Percentiles rank a stretch among this genome's conserved stretches.
Evolutionary conservation across 1,140 invertebrate species (phyloP).

Genomic region (Araneus ventricosus): DNA sequence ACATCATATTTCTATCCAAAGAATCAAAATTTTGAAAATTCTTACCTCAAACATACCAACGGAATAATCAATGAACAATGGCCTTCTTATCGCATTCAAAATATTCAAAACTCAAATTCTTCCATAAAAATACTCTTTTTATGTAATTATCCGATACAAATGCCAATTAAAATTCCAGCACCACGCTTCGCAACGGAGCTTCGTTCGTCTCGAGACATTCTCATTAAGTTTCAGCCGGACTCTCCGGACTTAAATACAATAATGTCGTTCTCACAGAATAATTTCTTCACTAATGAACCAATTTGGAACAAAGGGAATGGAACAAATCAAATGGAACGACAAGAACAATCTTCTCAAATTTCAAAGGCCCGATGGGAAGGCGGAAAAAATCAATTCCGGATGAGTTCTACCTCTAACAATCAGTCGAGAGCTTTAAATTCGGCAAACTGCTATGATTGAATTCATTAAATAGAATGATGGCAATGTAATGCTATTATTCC

Average conservation of each 20-base stretch:
- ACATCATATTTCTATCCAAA: no score
- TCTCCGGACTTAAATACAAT: neutral
- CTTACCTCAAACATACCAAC: no score
- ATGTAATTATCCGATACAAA: neutral
- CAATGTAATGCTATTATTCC: neutral
- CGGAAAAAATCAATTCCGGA: neutral
- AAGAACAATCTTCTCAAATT: neutral
- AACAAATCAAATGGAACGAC: neutral
- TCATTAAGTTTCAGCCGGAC: neutral
- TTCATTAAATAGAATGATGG: neutral
- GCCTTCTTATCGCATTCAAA: no score
- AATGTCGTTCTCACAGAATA: neutral
- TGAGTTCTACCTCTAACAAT: neutral
- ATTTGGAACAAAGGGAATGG: neutral
- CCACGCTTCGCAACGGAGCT: neutral
- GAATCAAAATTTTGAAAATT: no score
- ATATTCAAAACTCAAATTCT: no score
- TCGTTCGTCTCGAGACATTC: neutral
- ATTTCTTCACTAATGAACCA: conserved; percentile 6
- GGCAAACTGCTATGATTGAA: neutral
- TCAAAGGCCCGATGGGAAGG: neutral
- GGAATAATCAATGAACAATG: no score
- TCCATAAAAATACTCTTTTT: neutral
- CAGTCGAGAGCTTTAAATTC: neutral
- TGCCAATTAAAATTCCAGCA: neutral